Percentiles rank a stretch among this genome's conserved stretches.
These are phyloP conservation scores for Emydura subglobosa DNA, from an alignment of 2,113 vertebrate genomes.

Conservation along the genomic window DNA sequence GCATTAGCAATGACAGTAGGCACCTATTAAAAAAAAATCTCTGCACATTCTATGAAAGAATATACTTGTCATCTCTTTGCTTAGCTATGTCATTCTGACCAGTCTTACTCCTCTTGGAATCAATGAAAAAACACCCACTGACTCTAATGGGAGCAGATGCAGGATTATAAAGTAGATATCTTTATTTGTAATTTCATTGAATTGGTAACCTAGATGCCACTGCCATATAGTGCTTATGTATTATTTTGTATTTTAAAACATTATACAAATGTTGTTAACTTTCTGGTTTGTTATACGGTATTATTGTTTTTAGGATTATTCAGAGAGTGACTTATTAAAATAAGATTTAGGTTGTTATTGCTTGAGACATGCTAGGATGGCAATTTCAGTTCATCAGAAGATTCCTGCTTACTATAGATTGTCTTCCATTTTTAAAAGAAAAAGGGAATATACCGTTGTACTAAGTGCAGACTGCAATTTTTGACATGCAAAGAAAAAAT, in stretches of 20 bases:
- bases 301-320: background rate
- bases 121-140: background rate
- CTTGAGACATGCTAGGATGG: background rate
- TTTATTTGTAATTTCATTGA: background rate
- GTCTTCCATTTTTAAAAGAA: slow-evolving; percentile 78
- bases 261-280: background rate
- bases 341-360: background rate
- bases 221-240: background rate
- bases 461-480: slow-evolving; percentile 96
- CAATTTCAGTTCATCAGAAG: background rate
- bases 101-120: background rate
- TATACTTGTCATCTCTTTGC: background rate
- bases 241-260: background rate
- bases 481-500: slow-evolving; percentile 95
- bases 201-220: background rate
- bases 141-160: background rate
- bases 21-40: background rate
- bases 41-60: background rate
- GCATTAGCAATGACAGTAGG: background rate
- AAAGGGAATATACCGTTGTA: slow-evolving; percentile 96
- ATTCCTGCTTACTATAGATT: background rate
- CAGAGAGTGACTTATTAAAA: background rate
- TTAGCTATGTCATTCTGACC: background rate
- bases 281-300: background rate
- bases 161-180: background rate